Base-by-base conservation (phyloP, 2,797 vertebrate species). In the Halcyon chelicuti region DNA sequence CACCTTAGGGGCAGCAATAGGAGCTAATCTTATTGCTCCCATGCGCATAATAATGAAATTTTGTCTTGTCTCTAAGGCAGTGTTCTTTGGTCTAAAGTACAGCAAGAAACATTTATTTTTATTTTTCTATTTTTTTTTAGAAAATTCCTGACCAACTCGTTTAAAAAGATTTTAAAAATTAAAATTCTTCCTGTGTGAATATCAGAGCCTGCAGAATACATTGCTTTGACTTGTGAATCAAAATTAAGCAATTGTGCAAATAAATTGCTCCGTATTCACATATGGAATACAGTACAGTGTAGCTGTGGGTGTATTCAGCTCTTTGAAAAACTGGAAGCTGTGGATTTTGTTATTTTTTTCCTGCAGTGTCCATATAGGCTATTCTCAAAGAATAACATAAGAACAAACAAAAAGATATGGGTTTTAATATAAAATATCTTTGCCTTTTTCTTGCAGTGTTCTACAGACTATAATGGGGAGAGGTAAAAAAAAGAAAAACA, bases 1-100 rank as follows among this genome's bases (percentile, higher is more conserved):
- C 98, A 98, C 98, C 98, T 98, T 97, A 98, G 98, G 98, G 98
- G 98, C 98, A 98, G 97, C 98, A 97, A 97, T 98, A 96, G 98
- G 98, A 98, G 98, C 98, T 98, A 98, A 98, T 98, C 98, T 98
- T 97, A 98, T 97, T 97, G 98, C 98, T 98, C 98, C 98, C 98
- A 97, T 98, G 98, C 97, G 98, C 98, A 98, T 98, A 98, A 98
- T 98, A 98, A 98, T 98, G 98, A 98, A 97, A 97, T 98, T 97
- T 98, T 97, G 97, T 98, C 98, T 98, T 98, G 97, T 98, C 98
- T 98, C 97, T 63, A 86, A 98, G 98, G 98, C 97, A 81, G 97
- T 92, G 26, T 98, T 98, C 97, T 98, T 97, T 97, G 96, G 97
- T 97, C 96, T 92, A 25, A 97, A 97, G 97, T 98, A 98, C 96